Conservation (phyloP, 1,140 invertebrate species). For the Eupristina koningsbergeri region DNA sequence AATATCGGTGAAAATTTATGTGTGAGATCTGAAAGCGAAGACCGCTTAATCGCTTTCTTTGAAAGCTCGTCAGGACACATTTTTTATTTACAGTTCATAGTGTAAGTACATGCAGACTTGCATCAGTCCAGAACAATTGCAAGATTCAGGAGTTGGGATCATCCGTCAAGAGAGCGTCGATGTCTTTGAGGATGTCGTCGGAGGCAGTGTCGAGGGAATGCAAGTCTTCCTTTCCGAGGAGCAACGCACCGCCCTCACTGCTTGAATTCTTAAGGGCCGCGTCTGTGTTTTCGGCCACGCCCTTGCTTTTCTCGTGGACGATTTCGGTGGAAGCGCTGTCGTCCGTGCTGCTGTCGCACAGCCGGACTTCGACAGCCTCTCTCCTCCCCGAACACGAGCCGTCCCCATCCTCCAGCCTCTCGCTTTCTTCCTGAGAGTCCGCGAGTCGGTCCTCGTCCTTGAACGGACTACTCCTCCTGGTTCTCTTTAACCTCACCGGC, state of each 20-base stretch:
- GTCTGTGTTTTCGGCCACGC: neutral
- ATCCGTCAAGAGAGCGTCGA: constrained; percentile 64
- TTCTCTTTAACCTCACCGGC: constrained; percentile 61
- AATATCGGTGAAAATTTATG: neutral
- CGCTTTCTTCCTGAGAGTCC: neutral
- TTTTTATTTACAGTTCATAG: neutral
- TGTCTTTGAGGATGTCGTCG: constrained; percentile 70
- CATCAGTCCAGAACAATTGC: neutral
- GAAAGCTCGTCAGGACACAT: no score
- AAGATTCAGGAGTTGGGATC: constrained; percentile 22
- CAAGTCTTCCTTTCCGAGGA: constrained; percentile 57
- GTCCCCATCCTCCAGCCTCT: neutral
- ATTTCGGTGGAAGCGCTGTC: constrained; percentile 33
- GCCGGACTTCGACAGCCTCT: constrained; percentile 58
- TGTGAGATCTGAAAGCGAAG: neutral
- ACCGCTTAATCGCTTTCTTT: no score
- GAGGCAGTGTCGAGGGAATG: constrained; percentile 56
- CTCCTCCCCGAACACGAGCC: neutral
- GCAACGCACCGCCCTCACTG: neutral
- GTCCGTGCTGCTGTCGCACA: constrained; percentile 66
- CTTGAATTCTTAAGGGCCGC: neutral
- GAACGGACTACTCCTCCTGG: constrained; percentile 21
- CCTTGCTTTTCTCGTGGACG: neutral
- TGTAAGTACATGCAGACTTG: neutral
- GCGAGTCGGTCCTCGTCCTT: neutral